Evolutionary conservation across 2,888 invertebrate genomes (phyloP).

Genomic region (Biston stratarius): DNA sequence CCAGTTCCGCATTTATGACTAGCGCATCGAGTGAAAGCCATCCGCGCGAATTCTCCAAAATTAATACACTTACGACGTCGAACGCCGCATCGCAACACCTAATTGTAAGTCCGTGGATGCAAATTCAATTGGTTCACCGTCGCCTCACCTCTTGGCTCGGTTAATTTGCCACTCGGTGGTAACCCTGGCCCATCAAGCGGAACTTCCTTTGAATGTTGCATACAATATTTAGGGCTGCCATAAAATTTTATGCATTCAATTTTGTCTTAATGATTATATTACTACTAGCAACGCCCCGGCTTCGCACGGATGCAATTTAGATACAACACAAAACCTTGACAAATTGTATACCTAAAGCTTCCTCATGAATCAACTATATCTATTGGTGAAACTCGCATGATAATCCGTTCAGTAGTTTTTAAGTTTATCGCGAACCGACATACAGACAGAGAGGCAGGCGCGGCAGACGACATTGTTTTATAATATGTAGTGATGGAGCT

Average conservation of each 20-base stretch:
- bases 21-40: not conserved
- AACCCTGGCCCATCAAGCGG: constrained; percentile 31
- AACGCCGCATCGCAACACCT: constrained; percentile 50
- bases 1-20: constrained; percentile 20
- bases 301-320: too few relatives aligned
- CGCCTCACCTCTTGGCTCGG: constrained; percentile 44
- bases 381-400: too few relatives aligned
- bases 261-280: not conserved
- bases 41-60: constrained; percentile 40
- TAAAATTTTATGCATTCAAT: too few relatives aligned
- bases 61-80: constrained; percentile 51
- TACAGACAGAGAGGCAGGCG: too few relatives aligned
- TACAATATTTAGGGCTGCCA: constrained; percentile 15
- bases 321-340: too few relatives aligned
- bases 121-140: constrained; percentile 53
- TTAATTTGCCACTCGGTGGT: constrained; percentile 43
- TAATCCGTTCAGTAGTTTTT: too few relatives aligned
- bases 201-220: constrained; percentile 22
- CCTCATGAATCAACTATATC: too few relatives aligned
- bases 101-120: constrained; percentile 62
- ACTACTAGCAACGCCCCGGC: too few relatives aligned
- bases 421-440: too few relatives aligned
- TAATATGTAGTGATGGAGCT: too few relatives aligned
- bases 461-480: too few relatives aligned
- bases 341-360: too few relatives aligned